A percentile compares a stretch with the other conserved stretches of the same genome.
phyloP scores from a whole-genome alignment of 1,140 invertebrate genomes.

The Colletes gigas region DNA sequence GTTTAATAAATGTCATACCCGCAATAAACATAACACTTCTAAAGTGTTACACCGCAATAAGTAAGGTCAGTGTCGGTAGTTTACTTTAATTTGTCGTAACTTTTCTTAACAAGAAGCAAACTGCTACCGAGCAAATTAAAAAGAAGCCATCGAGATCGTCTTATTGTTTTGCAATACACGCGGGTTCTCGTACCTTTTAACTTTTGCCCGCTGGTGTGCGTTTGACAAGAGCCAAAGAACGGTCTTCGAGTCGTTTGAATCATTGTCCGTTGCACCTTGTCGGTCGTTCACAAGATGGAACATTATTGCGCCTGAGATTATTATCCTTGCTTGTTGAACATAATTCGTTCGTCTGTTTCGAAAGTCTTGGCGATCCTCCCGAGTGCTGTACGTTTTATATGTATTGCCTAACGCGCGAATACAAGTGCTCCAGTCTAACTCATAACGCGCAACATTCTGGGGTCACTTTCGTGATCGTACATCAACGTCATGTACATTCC shows the following conservation, averaged over 20 bases:
- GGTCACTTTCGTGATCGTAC: slow-evolving; percentile 62
- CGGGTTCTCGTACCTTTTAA: neutral
- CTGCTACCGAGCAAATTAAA: neutral
- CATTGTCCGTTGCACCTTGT: slow-evolving; percentile 60
- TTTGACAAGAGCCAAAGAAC: slow-evolving; percentile 24
- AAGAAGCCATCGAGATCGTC: neutral
- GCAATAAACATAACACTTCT: neutral
- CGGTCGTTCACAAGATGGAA: slow-evolving; percentile 54
- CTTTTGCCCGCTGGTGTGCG: too few species aligned
- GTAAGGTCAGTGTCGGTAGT: neutral
- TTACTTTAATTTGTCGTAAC: slow-evolving; percentile 11
- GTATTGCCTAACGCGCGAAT: slow-evolving; percentile 46
- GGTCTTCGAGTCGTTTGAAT: slow-evolving; percentile 49
- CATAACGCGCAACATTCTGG: slow-evolving; percentile 52
- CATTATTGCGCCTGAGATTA: slow-evolving; percentile 61
- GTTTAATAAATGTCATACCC: neutral
- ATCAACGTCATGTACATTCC: slow-evolving; percentile 53
- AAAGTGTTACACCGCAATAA: neutral
- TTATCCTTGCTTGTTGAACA: slow-evolving; percentile 65
- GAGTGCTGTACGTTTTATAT: slow-evolving; percentile 45
- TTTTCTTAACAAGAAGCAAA: slow-evolving; percentile 24
- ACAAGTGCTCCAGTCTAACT: slow-evolving; percentile 53
- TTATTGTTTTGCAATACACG: neutral
- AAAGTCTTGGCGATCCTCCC: slow-evolving; percentile 58
- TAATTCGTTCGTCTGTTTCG: slow-evolving; percentile 63